A percentile compares a stretch with the other conserved stretches of the same genome.
These are phyloP conservation scores for Resseliella maxima DNA, from an alignment of 2,888 invertebrate genomes.

Conservation along the genomic window DNA sequence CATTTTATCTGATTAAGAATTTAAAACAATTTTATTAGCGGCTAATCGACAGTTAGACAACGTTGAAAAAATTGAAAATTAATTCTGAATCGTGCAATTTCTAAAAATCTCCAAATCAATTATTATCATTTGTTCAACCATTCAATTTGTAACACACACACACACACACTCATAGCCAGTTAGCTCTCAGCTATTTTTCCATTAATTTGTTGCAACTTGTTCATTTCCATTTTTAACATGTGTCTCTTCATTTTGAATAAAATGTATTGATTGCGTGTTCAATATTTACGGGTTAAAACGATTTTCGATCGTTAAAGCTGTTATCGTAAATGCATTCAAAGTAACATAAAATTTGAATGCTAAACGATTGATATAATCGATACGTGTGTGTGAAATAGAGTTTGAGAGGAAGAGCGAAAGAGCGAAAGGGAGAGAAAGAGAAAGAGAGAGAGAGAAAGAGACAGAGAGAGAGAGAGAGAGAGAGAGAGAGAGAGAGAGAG, in stretches of 20 bases:
- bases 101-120: too few relatives aligned
- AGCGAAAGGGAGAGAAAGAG: too few relatives aligned
- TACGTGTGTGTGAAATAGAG: too few relatives aligned
- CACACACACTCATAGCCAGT: too few relatives aligned
- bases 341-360: slow-evolving; percentile 34
- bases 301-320: background rate
- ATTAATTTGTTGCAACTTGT: too few relatives aligned
- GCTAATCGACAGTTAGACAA: background rate
- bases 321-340: slow-evolving; percentile 39
- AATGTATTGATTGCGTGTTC: slow-evolving; percentile 36
- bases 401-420: too few relatives aligned
- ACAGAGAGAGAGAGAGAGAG: too few relatives aligned
- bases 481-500: background rate
- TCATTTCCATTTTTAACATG: background rate
- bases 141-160: background rate
- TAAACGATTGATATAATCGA: too few relatives aligned
- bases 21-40: slow-evolving; percentile 15
- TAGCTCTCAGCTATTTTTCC: too few relatives aligned
- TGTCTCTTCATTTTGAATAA: background rate
- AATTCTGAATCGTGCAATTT: background rate
- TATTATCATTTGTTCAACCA: too few relatives aligned
- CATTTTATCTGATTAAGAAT: background rate
- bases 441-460: too few relatives aligned
- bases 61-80: background rate
- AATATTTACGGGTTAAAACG: slow-evolving; percentile 29